Evolutionary conservation across 1,140 invertebrate species (phyloP), one percentile per base, ranked within the genome.

Genomic region (Hydropsyche tenuis): DNA sequence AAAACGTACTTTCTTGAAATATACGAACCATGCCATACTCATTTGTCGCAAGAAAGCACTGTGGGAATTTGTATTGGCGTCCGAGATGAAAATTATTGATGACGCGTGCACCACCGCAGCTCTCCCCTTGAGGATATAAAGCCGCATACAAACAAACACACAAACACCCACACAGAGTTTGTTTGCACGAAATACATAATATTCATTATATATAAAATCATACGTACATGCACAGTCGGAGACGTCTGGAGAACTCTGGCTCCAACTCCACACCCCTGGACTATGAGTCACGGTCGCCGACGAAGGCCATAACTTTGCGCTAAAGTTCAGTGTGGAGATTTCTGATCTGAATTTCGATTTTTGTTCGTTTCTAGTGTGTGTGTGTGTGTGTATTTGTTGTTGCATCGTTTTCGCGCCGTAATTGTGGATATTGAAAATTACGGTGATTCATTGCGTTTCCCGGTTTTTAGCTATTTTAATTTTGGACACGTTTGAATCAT

Each of bases 201-300:
- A 37, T 37, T 37, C 30, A 9, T 37, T 37, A 37, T 37, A 37
- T 37, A 37, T 37, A 37, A 37, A 37, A 37, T 37, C 14, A 48
- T 48, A n/a, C 14, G 45, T 48, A 48, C 16, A 48, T 48, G 14
- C 14, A 12, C 4, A 48, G 30, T 37, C 30, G 30, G 30, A 37
- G 30, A 11, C 37, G 63, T 65, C 63, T 65, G 63, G 63, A 25
- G 30, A n/a, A n/a, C 20, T 63, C 60, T 18, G 60, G 60, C 63
- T 65, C 63, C 63, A 43, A 43, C 63, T 20, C 63, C 63, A 9
- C 30, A 65, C 63, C 63, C 56, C 12, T 12, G 56, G 23, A 27
- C 6, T 22, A 0, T 25, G 63, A 65, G 16, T 65, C 63, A 65
- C 30, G 11, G 27, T 45, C 30, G 63, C n/a, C n/a, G n/a, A n/a